Base-by-base conservation (phyloP, 2,113 vertebrate species). In the Calidris pugnax region DNA sequence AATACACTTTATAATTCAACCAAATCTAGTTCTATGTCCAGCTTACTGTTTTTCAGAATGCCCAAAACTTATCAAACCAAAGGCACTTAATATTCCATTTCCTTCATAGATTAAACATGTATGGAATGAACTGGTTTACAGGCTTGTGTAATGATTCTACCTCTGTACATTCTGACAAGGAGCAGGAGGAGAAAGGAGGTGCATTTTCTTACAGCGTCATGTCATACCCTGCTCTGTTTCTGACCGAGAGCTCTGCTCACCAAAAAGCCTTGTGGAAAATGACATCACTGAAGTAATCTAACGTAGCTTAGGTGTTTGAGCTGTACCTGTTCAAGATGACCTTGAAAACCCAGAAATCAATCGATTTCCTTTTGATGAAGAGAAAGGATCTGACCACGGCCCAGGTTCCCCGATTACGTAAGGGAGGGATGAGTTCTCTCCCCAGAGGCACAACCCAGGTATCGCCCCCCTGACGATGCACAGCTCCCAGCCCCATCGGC, bases 271-370 rank as follows among this genome's bases (percentile, higher is more conserved):
- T 41, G 21, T 8, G 17, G 26, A 24, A 35, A 21, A n/a, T 24
- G 5, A 12, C 28, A 32, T 24, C 57, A 39, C 77, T 12, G 69
- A 73, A 60, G 39, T 7, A 13, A 79, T 10, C 27, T 35, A 5
- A 28, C 0, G 11, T 4, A 26, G 5, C 20, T 35, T 7, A 10
- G 0, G 0, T 30, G 28, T 45, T 14, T 8, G 35, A 87, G 21
- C 12, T 4, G 30, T 1, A 33, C 41, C 33, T 82, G 30, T 41
- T 7, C 32, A 7, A 26, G 8, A 32, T 4, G 37, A n/a, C 47
- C 21, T 7, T 17, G 56, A 37, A 53, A 59, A 47, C 50, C 22
- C 55, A 48, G 50, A 14, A 68, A 37, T 8, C 22, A 6, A 51
- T 21, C 8, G 3, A 6, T 37, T 51, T 12, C 8, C 6, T 18